Conservation (phyloP, 2,888 invertebrate genomes). For the Brachylomia viminalis region DNA sequence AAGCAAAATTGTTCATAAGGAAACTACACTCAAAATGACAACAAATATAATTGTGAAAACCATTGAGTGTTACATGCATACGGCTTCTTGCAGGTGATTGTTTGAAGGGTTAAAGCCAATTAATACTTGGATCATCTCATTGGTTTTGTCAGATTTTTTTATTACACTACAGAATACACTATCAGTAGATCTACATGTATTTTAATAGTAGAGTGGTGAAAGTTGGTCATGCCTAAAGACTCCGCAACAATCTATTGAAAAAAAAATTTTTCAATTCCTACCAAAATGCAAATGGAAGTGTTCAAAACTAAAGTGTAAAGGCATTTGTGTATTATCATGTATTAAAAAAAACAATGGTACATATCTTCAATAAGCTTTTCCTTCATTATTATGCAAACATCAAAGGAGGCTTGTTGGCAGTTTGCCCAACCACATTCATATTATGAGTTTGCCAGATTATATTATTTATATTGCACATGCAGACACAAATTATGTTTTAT, state of each 20-base stretch:
- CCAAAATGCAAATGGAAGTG: constrained; percentile 6
- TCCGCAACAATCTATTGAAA: too few species aligned
- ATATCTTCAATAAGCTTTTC: constrained; percentile 50
- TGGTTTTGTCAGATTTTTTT: background rate
- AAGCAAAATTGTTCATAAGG: too few species aligned
- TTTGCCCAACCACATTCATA: constrained; percentile 56
- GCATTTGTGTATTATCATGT: constrained; percentile 22
- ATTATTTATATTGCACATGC: constrained; percentile 46
- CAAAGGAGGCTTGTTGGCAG: constrained; percentile 60
- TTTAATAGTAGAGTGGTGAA: background rate
- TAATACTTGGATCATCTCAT: background rate
- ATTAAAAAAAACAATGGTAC: constrained; percentile 45
- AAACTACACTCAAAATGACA: too few species aligned
- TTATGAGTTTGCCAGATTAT: constrained; percentile 43
- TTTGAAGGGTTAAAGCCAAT: background rate
- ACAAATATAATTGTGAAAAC: too few species aligned
- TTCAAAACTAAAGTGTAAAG: constrained; percentile 37
- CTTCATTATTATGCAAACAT: constrained; percentile 54
- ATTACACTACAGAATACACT: background rate
- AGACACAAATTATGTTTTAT: constrained; percentile 47
- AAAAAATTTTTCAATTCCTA: too few species aligned
- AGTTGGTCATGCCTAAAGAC: background rate
- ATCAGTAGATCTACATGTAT: background rate
- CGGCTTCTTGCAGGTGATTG: too few species aligned
- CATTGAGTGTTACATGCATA: too few species aligned